phyloP scores from a whole-genome alignment of 2,888 invertebrate genomes.

The Ormyrus rosae region DNA sequence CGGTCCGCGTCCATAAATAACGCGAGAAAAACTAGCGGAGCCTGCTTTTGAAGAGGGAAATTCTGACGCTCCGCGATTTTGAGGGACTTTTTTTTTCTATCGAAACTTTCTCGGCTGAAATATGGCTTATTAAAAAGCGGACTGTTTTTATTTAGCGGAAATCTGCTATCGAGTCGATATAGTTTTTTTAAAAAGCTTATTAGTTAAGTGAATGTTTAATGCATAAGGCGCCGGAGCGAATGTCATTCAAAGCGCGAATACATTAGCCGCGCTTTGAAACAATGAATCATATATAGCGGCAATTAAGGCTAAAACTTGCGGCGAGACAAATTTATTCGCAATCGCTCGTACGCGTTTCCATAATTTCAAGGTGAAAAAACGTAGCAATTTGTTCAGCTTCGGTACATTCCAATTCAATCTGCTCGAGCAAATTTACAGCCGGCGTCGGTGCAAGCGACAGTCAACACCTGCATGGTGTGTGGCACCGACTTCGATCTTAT shows the following conservation, averaged over 20 bases:
- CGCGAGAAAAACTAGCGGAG: slow-evolving; percentile 9
- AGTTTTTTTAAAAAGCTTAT: no score
- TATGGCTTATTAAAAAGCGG: no score
- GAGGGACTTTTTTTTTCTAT: neutral
- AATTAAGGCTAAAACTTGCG: neutral
- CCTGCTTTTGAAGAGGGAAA: slow-evolving; percentile 29
- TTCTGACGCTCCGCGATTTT: neutral
- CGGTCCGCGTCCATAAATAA: slow-evolving; percentile 18
- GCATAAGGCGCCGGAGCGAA: no score
- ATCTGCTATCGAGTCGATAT: no score
- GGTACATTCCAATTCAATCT: slow-evolving; percentile 1
- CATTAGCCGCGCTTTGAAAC: no score
- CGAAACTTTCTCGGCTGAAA: neutral
- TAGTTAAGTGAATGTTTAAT: no score
- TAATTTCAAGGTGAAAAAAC: slow-evolving; percentile 11
- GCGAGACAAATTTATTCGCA: neutral
- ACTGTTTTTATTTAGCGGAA: no score
- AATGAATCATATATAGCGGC: slow-evolving; percentile 1
- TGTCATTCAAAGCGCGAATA: no score
- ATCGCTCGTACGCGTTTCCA: slow-evolving; percentile 15
- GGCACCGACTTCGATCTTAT: neutral
- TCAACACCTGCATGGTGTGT: slow-evolving; percentile 18
- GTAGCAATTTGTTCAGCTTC: slow-evolving; percentile 31
- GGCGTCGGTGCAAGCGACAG: neutral
- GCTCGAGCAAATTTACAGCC: slow-evolving; percentile 1